Evolutionary conservation across 2,888 invertebrate species (phyloP), one percentile per base, ranked within the genome.

Genomic region (Stenichneumon culpator): DNA sequence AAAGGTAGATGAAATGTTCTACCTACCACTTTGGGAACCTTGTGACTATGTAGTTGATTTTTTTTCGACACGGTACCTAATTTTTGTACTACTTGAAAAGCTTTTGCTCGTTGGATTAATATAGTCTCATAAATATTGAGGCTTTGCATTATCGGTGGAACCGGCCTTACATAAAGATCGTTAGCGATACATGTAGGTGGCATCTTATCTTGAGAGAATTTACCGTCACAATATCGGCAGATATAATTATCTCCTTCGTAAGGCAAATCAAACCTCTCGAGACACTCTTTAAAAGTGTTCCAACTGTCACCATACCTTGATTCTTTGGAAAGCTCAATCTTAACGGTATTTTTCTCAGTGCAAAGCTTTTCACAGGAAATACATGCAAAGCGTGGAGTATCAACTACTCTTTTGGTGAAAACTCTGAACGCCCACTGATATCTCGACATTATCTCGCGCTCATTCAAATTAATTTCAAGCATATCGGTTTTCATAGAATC

Each of bases 101-200:
- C 91, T 89, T 92, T 92, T 19, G 91, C 91, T 84, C 89, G 75
- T 86, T 91, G 90, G 63, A 91, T 91, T 7, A 91, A 87, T n/a
- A 89, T 86, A 83, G 86, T 89, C 84, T 92, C 88, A 80, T 86
- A 89, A 36, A 88, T 84, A 77, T 90, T 89, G 54, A 89, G 75
- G 5, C 25, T 36, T 7, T 22, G 28, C 32, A 91, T 86, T 79
- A 86, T 87, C 25, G 54, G 14, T 25, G 90, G 88, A 36, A 83
- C 36, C 3, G 50, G 7, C 14, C 78, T 39, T 32, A 86, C 83
- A 19, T 67, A 68, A 11, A 91, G 70, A 32, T 88, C 83, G 83
- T 92, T 91, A 57, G 90, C 77, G 28, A 91, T 72, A 83, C 89
- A 90, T 16, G 82, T 88, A 3, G 89, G 84, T 54, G 91, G 91